These are phyloP conservation scores for Varanus komodoensis DNA, from an alignment of 2,113 vertebrate species.

Conservation along the genomic window DNA sequence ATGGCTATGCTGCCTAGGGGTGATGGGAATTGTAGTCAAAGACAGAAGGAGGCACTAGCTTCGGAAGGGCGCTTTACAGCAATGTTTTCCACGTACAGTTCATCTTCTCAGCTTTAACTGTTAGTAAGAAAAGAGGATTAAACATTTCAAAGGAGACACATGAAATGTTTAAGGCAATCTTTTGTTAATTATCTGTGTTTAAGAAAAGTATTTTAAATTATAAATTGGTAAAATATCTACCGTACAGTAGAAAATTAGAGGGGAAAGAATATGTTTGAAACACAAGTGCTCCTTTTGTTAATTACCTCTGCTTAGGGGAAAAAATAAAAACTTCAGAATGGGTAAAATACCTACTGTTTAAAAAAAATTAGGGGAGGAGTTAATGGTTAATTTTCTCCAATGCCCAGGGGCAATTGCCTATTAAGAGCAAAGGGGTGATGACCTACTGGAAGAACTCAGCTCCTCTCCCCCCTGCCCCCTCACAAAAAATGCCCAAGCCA, in stretches of 20 bases:
- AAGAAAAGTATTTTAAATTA: neutral
- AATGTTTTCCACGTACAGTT: neutral
- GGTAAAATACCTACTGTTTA: slow-evolving; percentile 3
- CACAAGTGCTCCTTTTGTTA: neutral
- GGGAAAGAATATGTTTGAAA: neutral
- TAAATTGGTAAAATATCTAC: neutral
- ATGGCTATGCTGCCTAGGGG: neutral
- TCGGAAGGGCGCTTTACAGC: neutral
- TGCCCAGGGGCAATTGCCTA: neutral
- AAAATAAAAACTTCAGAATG: neutral
- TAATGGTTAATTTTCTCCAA: slow-evolving; percentile 10
- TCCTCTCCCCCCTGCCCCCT: too few relatives aligned
- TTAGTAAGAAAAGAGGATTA: slow-evolving; percentile 12
- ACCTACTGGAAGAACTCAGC: too few relatives aligned
- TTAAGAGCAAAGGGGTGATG: too few relatives aligned
- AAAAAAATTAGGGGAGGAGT: neutral
- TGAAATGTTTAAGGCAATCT: neutral
- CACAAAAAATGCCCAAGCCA: too few relatives aligned
- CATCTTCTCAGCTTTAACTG: neutral
- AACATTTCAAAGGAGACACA: slow-evolving; percentile 18
- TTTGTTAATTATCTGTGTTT: neutral
- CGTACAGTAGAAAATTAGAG: neutral
- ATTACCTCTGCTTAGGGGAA: slow-evolving; percentile 22
- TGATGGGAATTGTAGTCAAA: neutral
- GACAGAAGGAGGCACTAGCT: neutral